phyloP scores from a whole-genome alignment of 2,113 vertebrate species.

The Mustelus asterias region DNA sequence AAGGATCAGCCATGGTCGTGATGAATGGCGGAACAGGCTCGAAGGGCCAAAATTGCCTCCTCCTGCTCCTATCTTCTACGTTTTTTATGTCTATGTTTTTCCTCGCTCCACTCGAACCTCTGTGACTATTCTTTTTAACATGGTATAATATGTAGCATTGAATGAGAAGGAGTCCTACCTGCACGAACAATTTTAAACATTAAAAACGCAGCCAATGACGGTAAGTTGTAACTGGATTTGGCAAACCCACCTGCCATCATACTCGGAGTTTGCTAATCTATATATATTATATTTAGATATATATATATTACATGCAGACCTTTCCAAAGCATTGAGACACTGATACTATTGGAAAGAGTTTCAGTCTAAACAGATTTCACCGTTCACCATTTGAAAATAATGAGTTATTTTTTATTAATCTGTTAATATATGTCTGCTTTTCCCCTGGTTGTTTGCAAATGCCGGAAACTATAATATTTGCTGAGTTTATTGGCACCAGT shows the following conservation, averaged over 20 bases:
- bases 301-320: background rate
- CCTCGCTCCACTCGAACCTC: background rate
- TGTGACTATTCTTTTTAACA: background rate
- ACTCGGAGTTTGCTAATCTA: background rate
- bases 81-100: background rate
- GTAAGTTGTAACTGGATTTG: background rate
- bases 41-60: too few species aligned
- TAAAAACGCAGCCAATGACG: background rate
- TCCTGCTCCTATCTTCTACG: too few species aligned
- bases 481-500: background rate
- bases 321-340: background rate
- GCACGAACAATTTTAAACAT: background rate
- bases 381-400: background rate
- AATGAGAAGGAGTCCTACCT: background rate
- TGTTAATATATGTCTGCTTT: background rate
- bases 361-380: background rate
- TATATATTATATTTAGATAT: too few species aligned
- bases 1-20: too few species aligned
- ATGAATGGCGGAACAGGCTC: too few species aligned
- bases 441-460: background rate
- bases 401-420: background rate
- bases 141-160: background rate
- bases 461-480: background rate
- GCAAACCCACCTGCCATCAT: background rate
- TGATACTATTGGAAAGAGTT: background rate